A percentile compares a stretch with the other conserved stretches of the same genome.
phyloP scores from a whole-genome alignment of 2,113 vertebrate genomes.

The Promerops cafer region DNA sequence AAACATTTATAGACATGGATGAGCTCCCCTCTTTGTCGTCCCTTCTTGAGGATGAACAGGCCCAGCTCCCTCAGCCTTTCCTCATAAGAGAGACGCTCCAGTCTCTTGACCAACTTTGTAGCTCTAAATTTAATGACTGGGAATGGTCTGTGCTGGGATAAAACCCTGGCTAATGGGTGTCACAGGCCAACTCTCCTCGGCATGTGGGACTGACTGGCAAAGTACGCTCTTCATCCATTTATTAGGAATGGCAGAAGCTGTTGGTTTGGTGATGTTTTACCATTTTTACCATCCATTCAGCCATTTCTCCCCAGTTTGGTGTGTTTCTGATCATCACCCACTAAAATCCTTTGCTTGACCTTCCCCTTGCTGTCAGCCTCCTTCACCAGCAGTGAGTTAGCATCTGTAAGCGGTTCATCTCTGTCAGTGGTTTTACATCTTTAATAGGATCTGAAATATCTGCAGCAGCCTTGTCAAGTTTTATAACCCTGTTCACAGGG shows the following conservation, averaged over 20 bases:
- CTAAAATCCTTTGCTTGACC: neutral
- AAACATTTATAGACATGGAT: neutral
- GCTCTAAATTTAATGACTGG: neutral
- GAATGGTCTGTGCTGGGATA: neutral
- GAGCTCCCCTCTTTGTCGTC: accelerated
- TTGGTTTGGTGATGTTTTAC: neutral
- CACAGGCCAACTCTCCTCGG: neutral
- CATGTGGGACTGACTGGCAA: neutral
- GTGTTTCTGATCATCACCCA: neutral
- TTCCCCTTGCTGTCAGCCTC: neutral
- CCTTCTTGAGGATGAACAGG: neutral
- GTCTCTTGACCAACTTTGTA: neutral
- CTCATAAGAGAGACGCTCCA: neutral
- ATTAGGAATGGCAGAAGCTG: neutral
- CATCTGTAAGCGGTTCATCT: neutral
- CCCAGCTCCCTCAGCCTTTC: neutral
- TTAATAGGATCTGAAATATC: slow-evolving; percentile 23
- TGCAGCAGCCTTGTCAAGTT: slow-evolving; percentile 29
- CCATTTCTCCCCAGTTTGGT: neutral
- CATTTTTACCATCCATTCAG: neutral
- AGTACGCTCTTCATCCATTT: neutral
- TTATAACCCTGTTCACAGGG: neutral
- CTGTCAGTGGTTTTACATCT: slow-evolving; percentile 26
- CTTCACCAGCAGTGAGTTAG: neutral
- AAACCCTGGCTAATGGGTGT: neutral